Evolutionary conservation across 2,888 invertebrate species (phyloP).

Genomic region (Laspeyria flexula): DNA sequence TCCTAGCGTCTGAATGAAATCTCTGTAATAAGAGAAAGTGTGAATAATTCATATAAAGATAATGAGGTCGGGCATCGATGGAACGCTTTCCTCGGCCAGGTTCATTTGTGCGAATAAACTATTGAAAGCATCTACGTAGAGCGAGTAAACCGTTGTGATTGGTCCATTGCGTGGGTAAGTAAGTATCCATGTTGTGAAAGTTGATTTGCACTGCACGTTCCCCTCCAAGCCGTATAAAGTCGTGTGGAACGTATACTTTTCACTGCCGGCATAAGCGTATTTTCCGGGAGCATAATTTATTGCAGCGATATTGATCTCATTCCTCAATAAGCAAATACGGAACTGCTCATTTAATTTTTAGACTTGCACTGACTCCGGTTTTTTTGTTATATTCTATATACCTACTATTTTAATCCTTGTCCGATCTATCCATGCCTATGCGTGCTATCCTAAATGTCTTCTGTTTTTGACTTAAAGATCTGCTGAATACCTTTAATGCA

Average conservation of each 20-base stretch:
- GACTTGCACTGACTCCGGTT: no score
- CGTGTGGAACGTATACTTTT: constrained; percentile 53
- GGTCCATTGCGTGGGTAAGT: constrained; percentile 50
- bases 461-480: no score
- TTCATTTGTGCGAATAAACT: constrained; percentile 60
- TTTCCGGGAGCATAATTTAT: constrained; percentile 2
- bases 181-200: constrained; percentile 71
- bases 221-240: constrained; percentile 42
- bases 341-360: no score
- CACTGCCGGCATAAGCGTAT: constrained; percentile 28
- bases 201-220: constrained; percentile 65
- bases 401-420: no score
- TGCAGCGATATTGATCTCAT: not conserved
- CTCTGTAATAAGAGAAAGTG: constrained; percentile 39
- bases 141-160: constrained; percentile 51
- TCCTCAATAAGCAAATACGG: no score
- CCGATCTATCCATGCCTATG: no score
- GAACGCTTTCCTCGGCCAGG: constrained; percentile 49
- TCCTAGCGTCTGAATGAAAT: constrained; percentile 20
- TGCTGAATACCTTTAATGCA: no score
- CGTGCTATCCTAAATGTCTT: no score
- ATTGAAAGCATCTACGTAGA: constrained; percentile 44
- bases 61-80: constrained; percentile 59
- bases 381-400: no score
- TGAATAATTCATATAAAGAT: constrained; percentile 66